Percentiles rank a stretch among this genome's conserved stretches.
Conservation (phyloP, 2,113 vertebrate genomes). For the Ictidomys tridecemlineatus region DNA sequence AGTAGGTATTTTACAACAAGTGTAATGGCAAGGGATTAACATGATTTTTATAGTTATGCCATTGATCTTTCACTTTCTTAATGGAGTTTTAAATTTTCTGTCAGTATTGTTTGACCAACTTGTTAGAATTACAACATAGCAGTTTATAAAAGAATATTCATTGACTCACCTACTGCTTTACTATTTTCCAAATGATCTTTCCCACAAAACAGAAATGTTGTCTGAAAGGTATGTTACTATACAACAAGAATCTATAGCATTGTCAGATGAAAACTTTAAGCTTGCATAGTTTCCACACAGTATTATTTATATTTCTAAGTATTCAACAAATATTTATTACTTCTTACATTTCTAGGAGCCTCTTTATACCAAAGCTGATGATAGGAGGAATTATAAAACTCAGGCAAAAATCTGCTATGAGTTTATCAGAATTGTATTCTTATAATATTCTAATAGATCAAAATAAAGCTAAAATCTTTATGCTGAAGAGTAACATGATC, state of each 20-base stretch:
- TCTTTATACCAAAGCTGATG: background rate
- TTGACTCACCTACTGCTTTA: background rate
- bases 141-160: slow-evolving; percentile 17
- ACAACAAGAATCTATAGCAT: background rate
- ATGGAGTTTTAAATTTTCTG: background rate
- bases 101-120: background rate
- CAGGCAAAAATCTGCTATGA: background rate
- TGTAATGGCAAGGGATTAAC: background rate
- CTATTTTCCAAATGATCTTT: background rate
- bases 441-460: background rate
- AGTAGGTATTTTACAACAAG: background rate
- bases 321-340: background rate
- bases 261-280: slow-evolving; percentile 20
- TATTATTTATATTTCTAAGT: background rate
- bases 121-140: background rate
- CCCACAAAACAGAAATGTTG: background rate
- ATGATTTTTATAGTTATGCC: background rate
- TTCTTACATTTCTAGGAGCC: background rate
- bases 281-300: background rate
- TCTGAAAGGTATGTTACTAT: background rate
- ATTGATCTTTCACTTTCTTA: background rate
- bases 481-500: background rate
- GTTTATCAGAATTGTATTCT: background rate
- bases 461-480: background rate
- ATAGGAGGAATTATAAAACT: background rate